A percentile compares a stretch with the other conserved stretches of the same genome.
phyloP scores from a whole-genome alignment of 30 jellyfish, hydroid and myxozoan species.

The Turritopsis rubra region DNA sequence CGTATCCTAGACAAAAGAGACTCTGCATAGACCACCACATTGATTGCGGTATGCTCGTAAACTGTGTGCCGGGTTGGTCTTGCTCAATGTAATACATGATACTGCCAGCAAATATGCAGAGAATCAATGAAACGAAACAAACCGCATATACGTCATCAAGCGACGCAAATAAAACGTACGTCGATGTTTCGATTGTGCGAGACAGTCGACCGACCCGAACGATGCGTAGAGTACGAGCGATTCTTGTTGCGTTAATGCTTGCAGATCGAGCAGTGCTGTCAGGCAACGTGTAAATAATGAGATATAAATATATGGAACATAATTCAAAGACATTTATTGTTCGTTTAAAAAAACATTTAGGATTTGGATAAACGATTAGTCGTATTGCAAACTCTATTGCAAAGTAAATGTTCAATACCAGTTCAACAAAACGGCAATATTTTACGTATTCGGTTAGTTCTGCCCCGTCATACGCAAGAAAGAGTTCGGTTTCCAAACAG shows the following conservation, averaged over 20 bases:
- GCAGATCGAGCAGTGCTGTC: neutral
- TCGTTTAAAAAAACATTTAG: neutral
- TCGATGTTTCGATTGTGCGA: neutral
- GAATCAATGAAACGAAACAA: neutral
- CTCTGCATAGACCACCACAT: slow-evolving; percentile 54
- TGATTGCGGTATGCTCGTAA: slow-evolving; percentile 35
- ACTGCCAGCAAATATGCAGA: slow-evolving; percentile 22
- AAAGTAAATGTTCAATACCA: slow-evolving; percentile 12
- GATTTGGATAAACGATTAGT: neutral
- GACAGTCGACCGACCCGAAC: slow-evolving; percentile 9
- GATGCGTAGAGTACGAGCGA: neutral
- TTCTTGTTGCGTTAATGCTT: neutral
- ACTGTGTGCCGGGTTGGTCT: slow-evolving; percentile 11
- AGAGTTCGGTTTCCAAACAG: slow-evolving; percentile 18
- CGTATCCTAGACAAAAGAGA: slow-evolving; percentile 27
- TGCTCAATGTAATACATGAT: slow-evolving; percentile 28
- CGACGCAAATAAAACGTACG: slow-evolving; percentile 5
- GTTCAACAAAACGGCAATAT: neutral
- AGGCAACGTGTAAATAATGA: slow-evolving; percentile 5
- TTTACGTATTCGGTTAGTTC: neutral
- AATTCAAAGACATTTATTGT: slow-evolving; percentile 8
- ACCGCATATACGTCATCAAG: slow-evolving; percentile 21
- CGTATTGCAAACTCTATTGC: slow-evolving; percentile 10
- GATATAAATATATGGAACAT: neutral
- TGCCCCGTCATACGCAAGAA: slow-evolving; percentile 4